These are phyloP conservation scores for Candidula unifasciata DNA, from an alignment of 2,888 invertebrate genomes.

Conservation along the genomic window DNA sequence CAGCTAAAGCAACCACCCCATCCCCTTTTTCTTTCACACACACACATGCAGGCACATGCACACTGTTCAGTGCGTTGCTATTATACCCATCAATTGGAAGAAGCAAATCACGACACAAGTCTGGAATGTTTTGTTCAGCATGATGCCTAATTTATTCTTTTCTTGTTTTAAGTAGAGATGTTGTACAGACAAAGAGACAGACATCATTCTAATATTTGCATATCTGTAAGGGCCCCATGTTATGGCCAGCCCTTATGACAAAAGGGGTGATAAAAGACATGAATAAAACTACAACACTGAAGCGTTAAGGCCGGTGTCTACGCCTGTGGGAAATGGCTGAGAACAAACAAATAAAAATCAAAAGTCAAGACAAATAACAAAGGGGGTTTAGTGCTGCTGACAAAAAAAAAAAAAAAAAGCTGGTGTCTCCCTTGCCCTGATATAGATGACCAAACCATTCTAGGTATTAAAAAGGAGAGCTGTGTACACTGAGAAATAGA, in stretches of 20 bases:
- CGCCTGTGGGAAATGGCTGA: background rate
- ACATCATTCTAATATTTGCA: constrained; percentile 47
- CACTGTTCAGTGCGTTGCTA: too few species aligned
- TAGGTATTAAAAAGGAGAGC: background rate
- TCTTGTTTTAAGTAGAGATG: constrained; percentile 49
- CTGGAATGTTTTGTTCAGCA: constrained; percentile 33
- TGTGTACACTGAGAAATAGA: too few species aligned
- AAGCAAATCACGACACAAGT: background rate
- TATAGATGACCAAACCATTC: background rate
- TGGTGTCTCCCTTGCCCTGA: background rate
- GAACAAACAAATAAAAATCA: background rate
- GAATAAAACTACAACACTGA: constrained; percentile 29
- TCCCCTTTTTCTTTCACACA: too few species aligned
- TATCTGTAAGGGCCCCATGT: constrained; percentile 44
- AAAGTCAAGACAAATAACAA: background rate
- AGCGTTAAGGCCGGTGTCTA: background rate
- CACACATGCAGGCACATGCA: too few species aligned
- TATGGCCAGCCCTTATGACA: constrained; percentile 43
- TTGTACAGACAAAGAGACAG: constrained; percentile 46
- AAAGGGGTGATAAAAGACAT: constrained; percentile 24
- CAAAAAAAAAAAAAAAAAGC: background rate
- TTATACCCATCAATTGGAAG: too few species aligned
- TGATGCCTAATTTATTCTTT: constrained; percentile 57
- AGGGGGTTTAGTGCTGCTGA: background rate
- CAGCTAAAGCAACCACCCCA: background rate